phyloP scores from a whole-genome alignment of 2,888 invertebrate genomes.

The Microctonus brassicae region DNA sequence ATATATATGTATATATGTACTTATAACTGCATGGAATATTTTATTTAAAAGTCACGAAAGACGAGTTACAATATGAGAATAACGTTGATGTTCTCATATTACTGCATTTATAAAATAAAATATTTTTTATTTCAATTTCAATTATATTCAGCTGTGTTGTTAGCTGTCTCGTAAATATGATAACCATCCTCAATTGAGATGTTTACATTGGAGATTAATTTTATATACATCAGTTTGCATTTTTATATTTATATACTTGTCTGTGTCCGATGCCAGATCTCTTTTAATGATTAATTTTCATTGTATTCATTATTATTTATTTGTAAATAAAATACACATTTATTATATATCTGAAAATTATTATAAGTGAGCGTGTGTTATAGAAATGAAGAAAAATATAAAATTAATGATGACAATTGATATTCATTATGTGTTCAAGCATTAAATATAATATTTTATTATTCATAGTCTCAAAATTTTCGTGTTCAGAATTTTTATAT shows the following conservation, averaged over 20 bases:
- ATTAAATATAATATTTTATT: background rate
- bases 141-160: conserved; percentile 26
- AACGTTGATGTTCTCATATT: background rate
- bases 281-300: background rate
- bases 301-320: background rate
- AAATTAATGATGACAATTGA: conserved; percentile 40
- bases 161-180: conserved; percentile 32
- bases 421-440: conserved; percentile 40
- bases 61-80: background rate
- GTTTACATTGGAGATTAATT: background rate
- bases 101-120: background rate
- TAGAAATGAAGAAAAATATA: background rate
- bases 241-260: background rate
- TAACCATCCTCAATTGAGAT: conserved; percentile 24
- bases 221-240: background rate
- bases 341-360: background rate
- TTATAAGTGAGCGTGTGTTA: background rate
- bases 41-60: background rate
- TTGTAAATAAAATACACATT: background rate
- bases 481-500: background rate
- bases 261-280: background rate
- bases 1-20: background rate
- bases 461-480: background rate
- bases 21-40: background rate
- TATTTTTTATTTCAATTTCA: conserved; percentile 28